Conservation (phyloP, 2,113 vertebrate genomes). For the Pitta sordida region DNA sequence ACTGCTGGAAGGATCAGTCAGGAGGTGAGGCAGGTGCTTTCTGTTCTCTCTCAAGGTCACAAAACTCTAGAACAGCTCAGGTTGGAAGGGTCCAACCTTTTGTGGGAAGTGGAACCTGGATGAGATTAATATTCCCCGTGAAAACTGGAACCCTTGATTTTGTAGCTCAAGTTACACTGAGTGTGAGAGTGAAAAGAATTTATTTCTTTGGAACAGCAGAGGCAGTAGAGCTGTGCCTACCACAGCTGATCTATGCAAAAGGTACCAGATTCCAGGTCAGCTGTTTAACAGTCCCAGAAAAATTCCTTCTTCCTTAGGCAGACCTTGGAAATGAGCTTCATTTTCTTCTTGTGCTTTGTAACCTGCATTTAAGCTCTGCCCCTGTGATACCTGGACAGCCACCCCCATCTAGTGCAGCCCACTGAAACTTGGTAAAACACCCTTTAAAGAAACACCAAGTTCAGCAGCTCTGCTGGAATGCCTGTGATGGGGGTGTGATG, state of each 20-base stretch:
- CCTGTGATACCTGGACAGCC: neutral
- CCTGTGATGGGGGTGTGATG: accelerated
- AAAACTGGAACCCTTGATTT: neutral
- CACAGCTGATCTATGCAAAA: neutral
- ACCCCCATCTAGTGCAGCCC: neutral
- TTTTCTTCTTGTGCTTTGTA: neutral
- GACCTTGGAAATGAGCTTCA: neutral
- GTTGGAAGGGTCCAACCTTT: neutral
- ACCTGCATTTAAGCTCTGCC: neutral
- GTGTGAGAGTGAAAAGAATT: neutral
- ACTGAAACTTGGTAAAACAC: neutral
- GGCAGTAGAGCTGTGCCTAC: neutral
- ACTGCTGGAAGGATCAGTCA: neutral
- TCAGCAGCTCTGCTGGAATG: neutral
- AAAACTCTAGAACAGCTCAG: neutral
- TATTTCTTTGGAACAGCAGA: neutral
- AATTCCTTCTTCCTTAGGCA: neutral
- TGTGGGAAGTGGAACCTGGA: neutral
- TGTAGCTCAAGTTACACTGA: neutral
- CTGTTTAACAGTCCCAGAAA: neutral
- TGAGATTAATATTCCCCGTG: neutral
- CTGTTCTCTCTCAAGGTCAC: neutral
- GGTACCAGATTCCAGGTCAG: neutral
- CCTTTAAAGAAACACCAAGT: neutral
- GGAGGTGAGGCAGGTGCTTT: neutral